phyloP scores from a whole-genome alignment of 2,113 vertebrate species.

The Rhizomys pruinosus region DNA sequence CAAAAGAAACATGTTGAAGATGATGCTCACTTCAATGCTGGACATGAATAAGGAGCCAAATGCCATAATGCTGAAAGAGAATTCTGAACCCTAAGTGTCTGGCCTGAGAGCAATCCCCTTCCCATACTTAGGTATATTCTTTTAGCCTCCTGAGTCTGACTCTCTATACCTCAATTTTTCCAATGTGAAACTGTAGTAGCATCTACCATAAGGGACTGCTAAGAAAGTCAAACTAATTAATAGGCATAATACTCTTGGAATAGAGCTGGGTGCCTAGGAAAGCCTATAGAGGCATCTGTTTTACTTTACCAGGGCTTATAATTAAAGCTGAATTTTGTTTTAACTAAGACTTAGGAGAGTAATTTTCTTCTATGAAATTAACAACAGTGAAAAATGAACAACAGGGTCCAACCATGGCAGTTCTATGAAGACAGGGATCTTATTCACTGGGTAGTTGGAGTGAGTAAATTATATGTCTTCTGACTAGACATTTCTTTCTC shows the following conservation, averaged over 20 bases:
- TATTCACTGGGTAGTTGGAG: neutral
- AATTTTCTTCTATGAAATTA: neutral
- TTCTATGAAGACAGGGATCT: neutral
- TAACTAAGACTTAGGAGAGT: neutral
- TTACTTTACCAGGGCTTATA: neutral
- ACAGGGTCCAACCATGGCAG: accelerated
- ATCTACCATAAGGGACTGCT: neutral
- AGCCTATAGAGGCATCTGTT: neutral
- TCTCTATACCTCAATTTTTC: neutral
- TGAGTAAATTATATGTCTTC: neutral
- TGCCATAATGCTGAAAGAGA: neutral
- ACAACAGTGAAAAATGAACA: neutral
- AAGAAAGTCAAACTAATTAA: neutral
- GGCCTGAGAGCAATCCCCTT: neutral
- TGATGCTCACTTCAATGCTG: neutral
- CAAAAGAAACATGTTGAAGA: neutral
- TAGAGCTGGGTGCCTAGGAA: neutral
- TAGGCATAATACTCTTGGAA: neutral
- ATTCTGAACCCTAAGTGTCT: too few relatives aligned
- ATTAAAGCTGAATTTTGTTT: neutral
- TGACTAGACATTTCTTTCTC: neutral
- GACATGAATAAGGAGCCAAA: neutral
- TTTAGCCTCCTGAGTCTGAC: too few relatives aligned
- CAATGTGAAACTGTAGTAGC: neutral
- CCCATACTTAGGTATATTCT: neutral